A percentile compares a stretch with the other conserved stretches of the same genome.
These are phyloP conservation scores for Coronaproctus castanopsis DNA, from an alignment of 2,888 invertebrate genomes.

Conservation along the genomic window DNA sequence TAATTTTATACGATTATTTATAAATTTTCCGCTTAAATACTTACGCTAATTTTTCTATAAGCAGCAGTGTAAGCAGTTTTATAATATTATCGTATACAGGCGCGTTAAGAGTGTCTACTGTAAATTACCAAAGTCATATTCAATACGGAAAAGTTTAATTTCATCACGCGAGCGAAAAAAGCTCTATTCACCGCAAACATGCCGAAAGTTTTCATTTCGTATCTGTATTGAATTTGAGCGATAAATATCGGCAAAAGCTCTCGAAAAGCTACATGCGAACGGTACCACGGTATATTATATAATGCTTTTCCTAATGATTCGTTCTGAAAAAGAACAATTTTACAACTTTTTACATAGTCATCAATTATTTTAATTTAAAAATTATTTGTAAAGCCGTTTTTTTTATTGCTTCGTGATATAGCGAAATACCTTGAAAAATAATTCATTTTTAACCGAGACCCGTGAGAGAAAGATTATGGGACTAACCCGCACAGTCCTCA, in stretches of 20 bases:
- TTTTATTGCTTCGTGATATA: too few relatives aligned
- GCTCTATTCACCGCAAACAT: constrained; percentile 1
- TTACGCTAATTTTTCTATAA: too few relatives aligned
- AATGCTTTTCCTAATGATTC: neutral
- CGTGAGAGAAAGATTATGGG: too few relatives aligned
- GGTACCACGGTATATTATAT: constrained; percentile 1
- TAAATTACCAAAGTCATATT: neutral
- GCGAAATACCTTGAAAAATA: too few relatives aligned
- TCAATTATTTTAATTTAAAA: neutral
- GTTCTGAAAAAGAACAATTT: neutral
- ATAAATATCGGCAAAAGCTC: neutral
- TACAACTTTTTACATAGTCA: neutral
- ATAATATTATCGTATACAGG: too few relatives aligned
- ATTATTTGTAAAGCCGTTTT: neutral
- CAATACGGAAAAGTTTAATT: constrained; percentile 2
- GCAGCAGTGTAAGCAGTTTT: too few relatives aligned
- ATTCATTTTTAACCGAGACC: too few relatives aligned
- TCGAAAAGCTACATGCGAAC: neutral
- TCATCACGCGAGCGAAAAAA: neutral
- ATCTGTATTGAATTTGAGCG: neutral
- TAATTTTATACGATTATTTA: too few relatives aligned
- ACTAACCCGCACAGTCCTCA: too few relatives aligned
- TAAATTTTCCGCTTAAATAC: too few relatives aligned
- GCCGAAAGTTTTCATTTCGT: neutral
- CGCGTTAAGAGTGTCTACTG: neutral